phyloP scores from a whole-genome alignment of 2,113 vertebrate genomes.

The Malaclemys terrapin region DNA sequence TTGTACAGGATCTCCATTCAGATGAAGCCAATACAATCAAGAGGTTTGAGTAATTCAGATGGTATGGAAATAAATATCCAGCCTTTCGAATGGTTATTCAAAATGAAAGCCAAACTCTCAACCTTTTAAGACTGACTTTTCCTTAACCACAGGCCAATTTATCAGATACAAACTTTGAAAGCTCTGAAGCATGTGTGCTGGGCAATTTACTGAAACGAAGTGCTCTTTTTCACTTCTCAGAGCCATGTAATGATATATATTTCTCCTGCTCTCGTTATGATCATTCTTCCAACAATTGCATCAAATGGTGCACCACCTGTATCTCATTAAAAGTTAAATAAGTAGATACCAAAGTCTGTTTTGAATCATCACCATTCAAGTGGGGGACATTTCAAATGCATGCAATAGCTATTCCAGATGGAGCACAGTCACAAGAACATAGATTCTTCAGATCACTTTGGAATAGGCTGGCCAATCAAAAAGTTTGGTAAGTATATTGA shows the following conservation, averaged over 20 bases:
- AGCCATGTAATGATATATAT: not conserved
- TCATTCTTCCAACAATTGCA: not conserved
- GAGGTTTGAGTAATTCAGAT: not conserved
- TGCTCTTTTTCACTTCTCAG: not conserved
- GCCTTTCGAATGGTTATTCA: not conserved
- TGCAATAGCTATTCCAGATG: not conserved
- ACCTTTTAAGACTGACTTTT: not conserved
- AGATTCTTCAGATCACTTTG: not conserved
- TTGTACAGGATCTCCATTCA: not conserved
- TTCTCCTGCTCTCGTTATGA: not conserved
- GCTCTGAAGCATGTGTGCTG: not conserved
- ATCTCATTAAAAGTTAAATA: not conserved
- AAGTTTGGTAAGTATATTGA: not conserved
- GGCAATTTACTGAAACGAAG: not conserved
- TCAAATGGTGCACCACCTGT: not conserved
- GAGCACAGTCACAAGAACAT: not conserved
- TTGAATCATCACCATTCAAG: not conserved
- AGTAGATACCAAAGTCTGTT: not conserved
- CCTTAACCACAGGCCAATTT: not conserved
- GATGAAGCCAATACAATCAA: not conserved
- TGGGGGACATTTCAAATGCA: not conserved
- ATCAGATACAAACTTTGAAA: not conserved
- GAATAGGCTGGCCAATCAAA: not conserved
- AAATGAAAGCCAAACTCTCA: not conserved
- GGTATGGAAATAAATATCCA: not conserved